Percentiles rank a stretch among this genome's conserved stretches.
These are phyloP conservation scores for Corynorhinus townsendii DNA, from an alignment of 2,113 vertebrate species.

Conservation along the genomic window DNA sequence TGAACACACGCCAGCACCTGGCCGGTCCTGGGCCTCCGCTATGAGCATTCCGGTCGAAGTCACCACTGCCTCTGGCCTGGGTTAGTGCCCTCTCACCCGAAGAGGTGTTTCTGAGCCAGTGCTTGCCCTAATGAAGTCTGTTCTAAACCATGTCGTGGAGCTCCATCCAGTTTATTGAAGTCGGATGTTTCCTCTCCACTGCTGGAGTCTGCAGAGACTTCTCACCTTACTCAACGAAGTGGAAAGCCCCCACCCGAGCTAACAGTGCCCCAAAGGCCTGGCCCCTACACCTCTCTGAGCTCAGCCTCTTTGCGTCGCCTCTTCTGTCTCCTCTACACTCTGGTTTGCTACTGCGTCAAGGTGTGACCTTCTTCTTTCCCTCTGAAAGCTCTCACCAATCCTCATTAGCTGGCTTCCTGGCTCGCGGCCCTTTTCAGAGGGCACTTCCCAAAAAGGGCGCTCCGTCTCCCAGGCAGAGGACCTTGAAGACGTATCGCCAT, in stretches of 20 bases:
- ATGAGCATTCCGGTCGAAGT: neutral
- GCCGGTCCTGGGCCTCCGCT: too few species aligned
- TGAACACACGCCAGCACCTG: neutral
- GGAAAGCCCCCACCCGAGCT: neutral
- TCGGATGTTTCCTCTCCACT: neutral
- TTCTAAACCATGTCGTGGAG: neutral
- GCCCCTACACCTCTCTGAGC: neutral
- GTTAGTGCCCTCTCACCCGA: neutral
- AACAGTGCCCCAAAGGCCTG: fast-evolving
- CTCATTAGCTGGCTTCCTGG: neutral
- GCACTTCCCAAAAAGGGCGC: neutral
- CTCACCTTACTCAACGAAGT: neutral
- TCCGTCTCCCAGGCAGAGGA: neutral
- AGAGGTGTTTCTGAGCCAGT: neutral
- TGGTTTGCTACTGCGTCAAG: neutral
- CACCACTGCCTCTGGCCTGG: neutral
- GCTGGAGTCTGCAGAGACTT: neutral
- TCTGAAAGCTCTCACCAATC: neutral
- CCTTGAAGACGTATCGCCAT: neutral
- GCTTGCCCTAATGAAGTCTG: neutral
- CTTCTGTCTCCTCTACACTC: neutral
- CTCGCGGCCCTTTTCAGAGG: neutral
- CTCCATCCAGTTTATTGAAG: neutral
- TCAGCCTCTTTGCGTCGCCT: neutral
- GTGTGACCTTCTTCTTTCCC: neutral